Conservation (phyloP, 2,113 vertebrate species). For the Pseudorectes ferrugineus region DNA sequence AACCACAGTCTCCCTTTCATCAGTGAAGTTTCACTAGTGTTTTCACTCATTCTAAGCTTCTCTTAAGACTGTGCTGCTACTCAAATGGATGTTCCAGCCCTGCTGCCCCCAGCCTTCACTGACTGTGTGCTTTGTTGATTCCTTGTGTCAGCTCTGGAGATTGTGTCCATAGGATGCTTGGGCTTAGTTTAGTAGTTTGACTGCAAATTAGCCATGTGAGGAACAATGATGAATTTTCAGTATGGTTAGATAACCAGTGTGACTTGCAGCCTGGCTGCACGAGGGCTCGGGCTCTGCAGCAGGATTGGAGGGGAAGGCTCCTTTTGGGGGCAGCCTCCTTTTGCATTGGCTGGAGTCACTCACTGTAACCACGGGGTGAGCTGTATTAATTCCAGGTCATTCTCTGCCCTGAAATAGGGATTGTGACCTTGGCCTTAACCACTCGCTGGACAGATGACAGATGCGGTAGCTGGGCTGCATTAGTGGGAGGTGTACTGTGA, state of each 20-base stretch:
- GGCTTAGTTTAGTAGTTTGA: not conserved
- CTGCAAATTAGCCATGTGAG: not conserved
- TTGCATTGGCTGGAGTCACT: not conserved
- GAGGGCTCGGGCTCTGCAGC: not conserved
- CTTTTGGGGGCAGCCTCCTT: not conserved
- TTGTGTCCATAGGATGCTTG: not conserved
- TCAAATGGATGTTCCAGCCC: not conserved
- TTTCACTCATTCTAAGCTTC: not conserved
- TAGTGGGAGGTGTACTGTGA: not conserved
- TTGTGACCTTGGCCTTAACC: conserved; percentile 17
- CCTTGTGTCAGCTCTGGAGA: not conserved
- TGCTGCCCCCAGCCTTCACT: not conserved
- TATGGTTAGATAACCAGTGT: not conserved
- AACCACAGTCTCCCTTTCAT: not conserved
- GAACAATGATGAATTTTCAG: not conserved
- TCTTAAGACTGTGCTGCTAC: not conserved
- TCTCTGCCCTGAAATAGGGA: not conserved
- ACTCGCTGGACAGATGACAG: not conserved
- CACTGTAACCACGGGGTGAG: not conserved
- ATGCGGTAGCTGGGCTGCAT: not conserved
- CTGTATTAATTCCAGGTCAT: not conserved
- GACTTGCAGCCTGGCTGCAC: not conserved
- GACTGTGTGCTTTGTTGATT: not conserved
- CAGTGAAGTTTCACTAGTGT: not conserved
- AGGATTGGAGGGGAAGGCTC: not conserved